Percentiles rank a stretch among this genome's conserved stretches.
Conservation (phyloP, 1,140 invertebrate genomes). For the Anastatus disparis region DNA sequence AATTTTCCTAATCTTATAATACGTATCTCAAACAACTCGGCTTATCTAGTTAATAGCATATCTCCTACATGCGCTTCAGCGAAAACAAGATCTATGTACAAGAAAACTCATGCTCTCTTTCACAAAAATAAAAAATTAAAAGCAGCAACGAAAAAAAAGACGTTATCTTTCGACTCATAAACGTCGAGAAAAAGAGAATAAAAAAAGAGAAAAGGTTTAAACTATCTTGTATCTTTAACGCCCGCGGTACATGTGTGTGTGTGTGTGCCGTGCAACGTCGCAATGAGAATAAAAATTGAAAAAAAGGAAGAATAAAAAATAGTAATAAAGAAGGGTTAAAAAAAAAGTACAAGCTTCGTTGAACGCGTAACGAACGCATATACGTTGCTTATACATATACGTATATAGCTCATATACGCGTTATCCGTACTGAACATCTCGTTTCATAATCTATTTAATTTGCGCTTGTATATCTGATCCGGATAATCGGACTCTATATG, state of each 20-base stretch:
- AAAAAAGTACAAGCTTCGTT: background rate
- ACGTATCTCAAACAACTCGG: too few relatives aligned
- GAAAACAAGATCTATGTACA: too few relatives aligned
- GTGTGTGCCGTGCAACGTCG: background rate
- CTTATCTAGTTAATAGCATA: too few relatives aligned
- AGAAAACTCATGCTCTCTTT: too few relatives aligned
- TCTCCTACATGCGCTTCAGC: too few relatives aligned
- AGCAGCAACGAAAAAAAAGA: background rate
- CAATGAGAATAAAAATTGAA: background rate
- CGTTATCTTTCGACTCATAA: background rate
- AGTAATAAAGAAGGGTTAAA: too few relatives aligned
- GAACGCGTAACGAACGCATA: background rate
- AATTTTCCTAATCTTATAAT: too few relatives aligned
- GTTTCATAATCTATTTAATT: slow-evolving; percentile 38
- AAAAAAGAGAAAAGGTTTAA: background rate
- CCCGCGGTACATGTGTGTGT: background rate
- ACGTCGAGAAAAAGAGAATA: too few relatives aligned
- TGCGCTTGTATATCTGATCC: slow-evolving; percentile 27
- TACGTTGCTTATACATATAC: too few relatives aligned
- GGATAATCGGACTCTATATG: background rate
- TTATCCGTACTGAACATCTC: background rate
- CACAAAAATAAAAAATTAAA: too few relatives aligned
- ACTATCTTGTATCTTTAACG: slow-evolving; percentile 1
- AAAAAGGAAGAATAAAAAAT: background rate
- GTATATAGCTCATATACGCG: background rate